Evolutionary conservation across 2,888 invertebrate genomes (phyloP).

Genomic region (Drosophila lacicola): DNA sequence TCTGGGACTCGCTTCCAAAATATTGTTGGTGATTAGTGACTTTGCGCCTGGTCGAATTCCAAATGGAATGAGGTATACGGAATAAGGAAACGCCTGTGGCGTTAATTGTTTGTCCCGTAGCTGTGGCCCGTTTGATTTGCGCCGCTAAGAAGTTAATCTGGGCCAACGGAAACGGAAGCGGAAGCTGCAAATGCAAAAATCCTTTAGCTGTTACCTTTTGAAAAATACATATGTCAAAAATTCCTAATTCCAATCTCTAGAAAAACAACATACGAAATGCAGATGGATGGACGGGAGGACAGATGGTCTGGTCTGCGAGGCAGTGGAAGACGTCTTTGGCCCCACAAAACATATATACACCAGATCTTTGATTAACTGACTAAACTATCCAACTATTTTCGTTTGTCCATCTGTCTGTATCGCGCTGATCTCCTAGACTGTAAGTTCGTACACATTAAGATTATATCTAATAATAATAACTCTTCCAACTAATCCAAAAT

Average conservation of each 20-base stretch:
- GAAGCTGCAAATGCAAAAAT: slow-evolving; percentile 39
- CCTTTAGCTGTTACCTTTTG: not conserved
- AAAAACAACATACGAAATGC: not conserved
- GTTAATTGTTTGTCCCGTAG: slow-evolving; percentile 66
- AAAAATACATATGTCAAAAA: not conserved
- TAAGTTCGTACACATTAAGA: no score
- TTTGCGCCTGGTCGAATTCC: slow-evolving; percentile 44
- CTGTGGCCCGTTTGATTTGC: slow-evolving; percentile 60
- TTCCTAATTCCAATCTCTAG: not conserved
- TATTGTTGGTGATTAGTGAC: slow-evolving; percentile 68
- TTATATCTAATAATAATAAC: no score
- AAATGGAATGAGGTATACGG: not conserved
- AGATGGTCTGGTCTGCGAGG: no score
- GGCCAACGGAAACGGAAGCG: slow-evolving; percentile 69
- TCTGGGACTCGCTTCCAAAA: slow-evolving; percentile 18
- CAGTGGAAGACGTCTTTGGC: no score
- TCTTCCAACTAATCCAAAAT: no score
- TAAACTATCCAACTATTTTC: no score
- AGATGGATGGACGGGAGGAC: no score
- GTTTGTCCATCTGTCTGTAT: no score
- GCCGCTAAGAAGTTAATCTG: slow-evolving; percentile 71
- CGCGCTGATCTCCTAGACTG: no score
- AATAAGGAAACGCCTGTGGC: slow-evolving; percentile 66
- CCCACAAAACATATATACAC: no score
- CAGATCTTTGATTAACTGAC: no score